Conservation (phyloP, 2,797 vertebrate genomes). For the Myiotriccus ornatus region DNA sequence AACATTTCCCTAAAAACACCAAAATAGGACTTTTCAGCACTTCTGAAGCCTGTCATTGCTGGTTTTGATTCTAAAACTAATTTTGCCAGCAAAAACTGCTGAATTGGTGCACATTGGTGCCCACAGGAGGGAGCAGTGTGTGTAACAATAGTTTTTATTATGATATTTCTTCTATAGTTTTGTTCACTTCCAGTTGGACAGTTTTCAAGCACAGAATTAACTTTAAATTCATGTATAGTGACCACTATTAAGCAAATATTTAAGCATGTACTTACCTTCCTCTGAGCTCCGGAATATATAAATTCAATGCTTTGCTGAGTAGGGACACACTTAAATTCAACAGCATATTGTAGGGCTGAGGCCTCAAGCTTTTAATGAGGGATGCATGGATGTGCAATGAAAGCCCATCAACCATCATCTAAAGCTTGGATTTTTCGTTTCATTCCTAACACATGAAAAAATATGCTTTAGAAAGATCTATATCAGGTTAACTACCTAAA, state of each 20-base stretch:
- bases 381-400: background rate
- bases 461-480: background rate
- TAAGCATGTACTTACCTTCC: background rate
- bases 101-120: background rate
- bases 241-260: background rate
- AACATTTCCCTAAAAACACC: background rate
- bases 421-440: background rate
- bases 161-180: background rate
- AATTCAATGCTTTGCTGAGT: background rate
- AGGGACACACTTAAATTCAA: background rate
- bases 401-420: background rate
- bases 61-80: background rate
- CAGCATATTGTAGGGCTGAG: background rate
- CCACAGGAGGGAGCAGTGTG: slow-evolving; percentile 18
- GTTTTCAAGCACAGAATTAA: background rate
- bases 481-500: background rate
- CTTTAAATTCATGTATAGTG: background rate
- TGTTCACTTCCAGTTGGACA: background rate
- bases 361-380: background rate
- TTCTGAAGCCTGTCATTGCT: background rate
- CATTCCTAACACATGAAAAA: background rate
- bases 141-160: background rate
- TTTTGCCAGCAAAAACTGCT: background rate
- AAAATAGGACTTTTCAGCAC: background rate
- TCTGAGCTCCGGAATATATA: background rate